A percentile compares a stretch with the other conserved stretches of the same genome.
phyloP scores from a whole-genome alignment of 2,797 vertebrate species.

The Oreortyx pictus region DNA sequence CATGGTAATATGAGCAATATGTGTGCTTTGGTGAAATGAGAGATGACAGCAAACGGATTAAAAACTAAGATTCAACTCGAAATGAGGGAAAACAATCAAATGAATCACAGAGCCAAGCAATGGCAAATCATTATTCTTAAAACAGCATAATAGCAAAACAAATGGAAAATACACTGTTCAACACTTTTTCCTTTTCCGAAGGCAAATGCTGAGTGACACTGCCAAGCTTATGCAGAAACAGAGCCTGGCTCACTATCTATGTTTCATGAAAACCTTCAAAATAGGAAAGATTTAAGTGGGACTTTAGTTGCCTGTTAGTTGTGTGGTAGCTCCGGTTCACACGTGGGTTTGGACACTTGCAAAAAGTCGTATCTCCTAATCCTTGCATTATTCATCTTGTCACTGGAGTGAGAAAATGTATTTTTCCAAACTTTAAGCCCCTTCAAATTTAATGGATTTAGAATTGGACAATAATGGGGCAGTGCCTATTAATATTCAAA shows the following conservation, averaged over 20 bases:
- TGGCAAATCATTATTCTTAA: conserved; percentile 67
- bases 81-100: conserved; percentile 54
- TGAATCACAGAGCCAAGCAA: conserved; percentile 57
- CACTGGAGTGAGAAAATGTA: neutral
- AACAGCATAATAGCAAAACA: conserved; percentile 56
- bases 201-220: neutral
- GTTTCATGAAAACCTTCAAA: neutral
- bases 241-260: neutral
- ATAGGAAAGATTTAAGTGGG: neutral
- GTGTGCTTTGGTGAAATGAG: conserved; percentile 59
- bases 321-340: neutral
- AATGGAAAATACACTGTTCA: conserved; percentile 49
- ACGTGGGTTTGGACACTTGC: neutral
- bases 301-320: neutral
- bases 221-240: conserved; percentile 1
- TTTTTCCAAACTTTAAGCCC: conserved; percentile 24
- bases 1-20: conserved; percentile 49
- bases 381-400: neutral
- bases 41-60: conserved; percentile 66
- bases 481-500: conserved; percentile 51
- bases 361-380: neutral
- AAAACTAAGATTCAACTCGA: conserved; percentile 64
- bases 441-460: conserved; percentile 29
- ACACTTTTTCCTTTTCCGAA: neutral
- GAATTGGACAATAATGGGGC: conserved; percentile 16